A percentile compares a stretch with the other conserved stretches of the same genome.
Conservation (phyloP, 2,797 vertebrate species). For the Cyprinella venusta region DNA sequence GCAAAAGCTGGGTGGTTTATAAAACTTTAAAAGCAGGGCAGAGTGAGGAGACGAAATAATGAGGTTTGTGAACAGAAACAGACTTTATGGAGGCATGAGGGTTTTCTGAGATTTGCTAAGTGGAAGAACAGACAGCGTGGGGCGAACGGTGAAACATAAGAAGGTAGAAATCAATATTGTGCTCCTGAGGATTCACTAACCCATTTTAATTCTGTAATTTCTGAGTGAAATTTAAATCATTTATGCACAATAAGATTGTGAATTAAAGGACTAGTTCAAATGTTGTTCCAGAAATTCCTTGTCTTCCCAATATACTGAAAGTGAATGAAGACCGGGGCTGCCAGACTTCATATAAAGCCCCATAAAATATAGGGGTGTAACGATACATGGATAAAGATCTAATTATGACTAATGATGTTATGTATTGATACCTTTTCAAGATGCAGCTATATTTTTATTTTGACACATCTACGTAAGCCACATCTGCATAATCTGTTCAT, state of each 20-base stretch:
- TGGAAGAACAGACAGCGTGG: neutral
- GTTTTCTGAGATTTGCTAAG: neutral
- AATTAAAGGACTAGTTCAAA: neutral
- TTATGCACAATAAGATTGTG: neutral
- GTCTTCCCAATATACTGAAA: neutral
- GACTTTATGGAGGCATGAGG: neutral
- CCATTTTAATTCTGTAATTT: neutral
- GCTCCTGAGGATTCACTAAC: neutral
- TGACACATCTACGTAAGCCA: neutral
- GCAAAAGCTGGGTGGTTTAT: neutral
- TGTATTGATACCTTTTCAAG: neutral
- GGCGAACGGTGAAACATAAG: neutral
- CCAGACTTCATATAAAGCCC: neutral
- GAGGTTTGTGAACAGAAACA: conserved; percentile 17
- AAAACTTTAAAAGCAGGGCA: conserved; percentile 6
- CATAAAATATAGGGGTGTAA: neutral
- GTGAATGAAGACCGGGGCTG: neutral
- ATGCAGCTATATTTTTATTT: neutral
- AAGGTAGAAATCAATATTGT: neutral
- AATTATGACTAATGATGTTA: neutral
- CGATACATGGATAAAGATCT: neutral
- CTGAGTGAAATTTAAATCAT: neutral
- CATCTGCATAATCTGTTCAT: neutral
- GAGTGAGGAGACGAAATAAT: conserved; percentile 1
- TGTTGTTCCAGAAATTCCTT: neutral